phyloP scores from a whole-genome alignment of 2,797 vertebrate species.

The Molossus alvarezi region DNA sequence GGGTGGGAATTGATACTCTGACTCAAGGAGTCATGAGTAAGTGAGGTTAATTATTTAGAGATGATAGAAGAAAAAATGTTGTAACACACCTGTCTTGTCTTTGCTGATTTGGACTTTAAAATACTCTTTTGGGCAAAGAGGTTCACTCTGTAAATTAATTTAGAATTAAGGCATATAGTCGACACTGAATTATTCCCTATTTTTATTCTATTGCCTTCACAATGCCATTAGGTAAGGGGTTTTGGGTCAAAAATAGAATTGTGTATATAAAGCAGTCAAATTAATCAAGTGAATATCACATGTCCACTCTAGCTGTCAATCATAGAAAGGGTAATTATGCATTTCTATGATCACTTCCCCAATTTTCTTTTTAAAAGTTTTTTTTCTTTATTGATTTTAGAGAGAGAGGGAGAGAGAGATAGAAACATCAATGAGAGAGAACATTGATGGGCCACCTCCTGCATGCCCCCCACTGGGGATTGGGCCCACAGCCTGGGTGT shows the following conservation, averaged over 20 bases:
- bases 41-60: background rate
- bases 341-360: background rate
- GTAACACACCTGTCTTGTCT: background rate
- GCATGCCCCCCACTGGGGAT: no score
- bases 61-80: background rate
- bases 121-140: background rate
- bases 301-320: background rate
- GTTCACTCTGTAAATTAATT: slow-evolving; percentile 18
- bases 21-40: background rate
- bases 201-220: background rate
- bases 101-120: background rate
- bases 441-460: no score
- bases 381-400: no score
- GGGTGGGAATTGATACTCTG: background rate
- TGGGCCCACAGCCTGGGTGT: no score
- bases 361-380: background rate
- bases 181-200: background rate
- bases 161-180: background rate
- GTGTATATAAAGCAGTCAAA: background rate
- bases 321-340: background rate
- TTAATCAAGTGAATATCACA: background rate
- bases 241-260: background rate
- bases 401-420: no score
- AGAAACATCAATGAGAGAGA: no score
- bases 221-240: background rate